These are phyloP conservation scores for Aurelia sp. DNA, from an alignment of 30 jellyfish, hydroid and myxozoan species.

Conservation along the genomic window DNA sequence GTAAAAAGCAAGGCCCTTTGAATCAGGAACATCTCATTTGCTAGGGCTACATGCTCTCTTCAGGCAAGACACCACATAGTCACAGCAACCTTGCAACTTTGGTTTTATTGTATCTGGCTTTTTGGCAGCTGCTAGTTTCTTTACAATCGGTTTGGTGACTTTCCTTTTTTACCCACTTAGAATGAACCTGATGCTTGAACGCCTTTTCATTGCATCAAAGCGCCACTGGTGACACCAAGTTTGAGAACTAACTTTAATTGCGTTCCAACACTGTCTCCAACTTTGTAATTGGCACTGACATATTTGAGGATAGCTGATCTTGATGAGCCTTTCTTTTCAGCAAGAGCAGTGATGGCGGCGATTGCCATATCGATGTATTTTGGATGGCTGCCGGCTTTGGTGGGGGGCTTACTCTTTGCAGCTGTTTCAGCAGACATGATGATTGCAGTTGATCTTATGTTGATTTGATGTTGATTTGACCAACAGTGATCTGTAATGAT, in stretches of 20 bases:
- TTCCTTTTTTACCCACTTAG: constrained; percentile 55
- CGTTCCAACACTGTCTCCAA: constrained; percentile 64
- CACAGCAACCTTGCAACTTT: too few relatives aligned
- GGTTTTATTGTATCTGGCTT: constrained; percentile 28
- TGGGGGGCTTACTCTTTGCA: constrained; percentile 33
- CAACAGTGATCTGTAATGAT: background rate
- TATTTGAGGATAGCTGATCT: constrained; percentile 78
- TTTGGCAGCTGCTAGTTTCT: constrained; percentile 53
- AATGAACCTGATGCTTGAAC: constrained; percentile 87
- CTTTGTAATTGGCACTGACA: constrained; percentile 76
- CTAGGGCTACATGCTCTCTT: too few relatives aligned
- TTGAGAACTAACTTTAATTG: constrained; percentile 77
- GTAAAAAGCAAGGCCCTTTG: too few relatives aligned
- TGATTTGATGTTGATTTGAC: too few relatives aligned
- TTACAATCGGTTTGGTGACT: constrained; percentile 51
- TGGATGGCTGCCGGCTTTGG: constrained; percentile 71
- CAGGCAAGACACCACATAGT: too few relatives aligned
- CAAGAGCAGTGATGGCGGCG: constrained; percentile 78
- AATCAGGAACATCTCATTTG: too few relatives aligned
- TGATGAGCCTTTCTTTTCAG: constrained; percentile 82
- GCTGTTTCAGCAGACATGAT: constrained; percentile 42
- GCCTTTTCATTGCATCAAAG: constrained; percentile 67
- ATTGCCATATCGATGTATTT: constrained; percentile 78
- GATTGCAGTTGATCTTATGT: background rate
- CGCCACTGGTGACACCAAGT: constrained; percentile 44